Evolutionary conservation across 2,888 invertebrate genomes (phyloP), one percentile per base, ranked within the genome.

Genomic region (Chouioia cunea): DNA sequence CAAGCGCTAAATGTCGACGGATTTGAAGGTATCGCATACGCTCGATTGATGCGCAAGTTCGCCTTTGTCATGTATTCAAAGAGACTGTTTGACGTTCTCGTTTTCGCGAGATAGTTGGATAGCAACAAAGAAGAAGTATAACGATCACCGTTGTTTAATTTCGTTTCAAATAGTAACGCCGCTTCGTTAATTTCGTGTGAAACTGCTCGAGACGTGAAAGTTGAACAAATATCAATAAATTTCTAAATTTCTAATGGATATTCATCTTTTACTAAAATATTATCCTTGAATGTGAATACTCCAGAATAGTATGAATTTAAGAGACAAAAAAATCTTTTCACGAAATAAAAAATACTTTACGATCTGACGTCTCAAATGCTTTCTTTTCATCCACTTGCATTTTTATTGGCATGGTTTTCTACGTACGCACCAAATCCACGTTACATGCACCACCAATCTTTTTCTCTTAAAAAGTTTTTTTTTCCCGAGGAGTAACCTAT

Each of bases 341-440:
- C 27, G 27, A 27, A 63, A 56, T 65, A 56, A 56, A 65, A 56
- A 8, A 27, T 4, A 27, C n/a, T 57, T 56, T 63, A 57, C 52
- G 44, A 36, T 36, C 52, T 18, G 6, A 43, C 48, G 57, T 48
- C 44, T 52, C 57, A 57, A 69, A 20, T 57, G 23, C 36, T 36
- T 12, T 10, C 6, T 47, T 12, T 14, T 48, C 47, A 27, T 22
- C 23, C 48, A 47, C 53, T 64, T 54, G n/a, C 23, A 27, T 18
- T 59, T 64, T 54, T 63, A 63, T 59, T 36, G 54, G 22, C 47
- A 44, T 18, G 23, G 15, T 48, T 12, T 36, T 36, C 50, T 65
- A 48, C 22, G 50, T 15, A 15, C 27, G 22, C 47, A 53, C 46
- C 36, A 27, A 57, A 56, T 54, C 43, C n/a, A 43, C 48, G 47